Evolutionary conservation across 2,888 invertebrate species (phyloP), one percentile per base, ranked within the genome.

Genomic region (Drosophila buzzatii): DNA sequence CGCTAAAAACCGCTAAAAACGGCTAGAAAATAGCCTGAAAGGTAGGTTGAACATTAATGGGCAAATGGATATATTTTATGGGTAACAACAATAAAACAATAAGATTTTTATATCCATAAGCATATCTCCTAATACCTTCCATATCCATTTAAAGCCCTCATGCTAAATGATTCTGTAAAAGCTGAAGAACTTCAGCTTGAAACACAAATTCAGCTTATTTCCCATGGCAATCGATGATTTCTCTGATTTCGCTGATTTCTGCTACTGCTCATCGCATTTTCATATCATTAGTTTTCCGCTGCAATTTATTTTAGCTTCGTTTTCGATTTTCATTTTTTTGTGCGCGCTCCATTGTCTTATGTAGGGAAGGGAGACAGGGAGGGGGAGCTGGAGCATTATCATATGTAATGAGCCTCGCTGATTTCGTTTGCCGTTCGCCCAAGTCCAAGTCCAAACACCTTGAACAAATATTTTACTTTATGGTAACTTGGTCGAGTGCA

Each of bases 401-500:
- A 90, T 91, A 91, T 90, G 91, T 91, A 90, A 91, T 85, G 91
- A 90, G 75, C 70, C 39, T 51, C 73, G 82, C 71, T 90, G 90
- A 86, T 85, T 86, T 73, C 73, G 71, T 73, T 90, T 77, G 72
- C 67, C 61, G 70, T 69, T 74, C 59, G 76, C 41, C 27, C 27
- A 27, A 31, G 66, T 52, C 49, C 70, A 47, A 89, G 82, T 80
- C 78, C 85, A 91, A 87, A 91, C 86, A 91, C 90, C 90, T 87
- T 88, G 87, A 88, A 82, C 83, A 88, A 87, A 87, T 87, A 87
- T 90, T 87, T 88, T 67, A 76, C 73, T 81, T 75, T 62, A 78
- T 73, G 63, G 45, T 45, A 44, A 45, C 16, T 49, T 56, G 61
- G 39, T 45, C 52, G 16, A 53, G 41, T 55, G 39, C 56, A 53